phyloP scores from a whole-genome alignment of 2,797 vertebrate genomes.

The Bradypus variegatus region DNA sequence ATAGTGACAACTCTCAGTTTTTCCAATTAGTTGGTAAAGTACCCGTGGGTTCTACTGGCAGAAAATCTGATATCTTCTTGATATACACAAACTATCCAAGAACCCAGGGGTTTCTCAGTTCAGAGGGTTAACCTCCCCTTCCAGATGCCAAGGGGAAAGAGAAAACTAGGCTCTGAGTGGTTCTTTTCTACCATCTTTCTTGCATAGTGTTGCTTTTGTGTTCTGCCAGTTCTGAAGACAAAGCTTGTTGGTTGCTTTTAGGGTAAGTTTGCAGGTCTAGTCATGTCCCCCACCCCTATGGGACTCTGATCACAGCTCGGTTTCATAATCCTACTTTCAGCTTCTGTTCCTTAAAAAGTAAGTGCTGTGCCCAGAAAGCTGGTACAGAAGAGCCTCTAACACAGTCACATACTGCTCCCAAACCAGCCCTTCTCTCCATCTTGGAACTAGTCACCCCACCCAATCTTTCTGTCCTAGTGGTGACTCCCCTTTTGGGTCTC shows the following conservation, averaged over 20 bases:
- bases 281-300: not conserved
- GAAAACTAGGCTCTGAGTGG: not conserved
- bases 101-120: not conserved
- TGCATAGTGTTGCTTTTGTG: not conserved
- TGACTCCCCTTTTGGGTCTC: not conserved
- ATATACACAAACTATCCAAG: not conserved
- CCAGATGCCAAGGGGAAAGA: not conserved
- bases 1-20: not conserved
- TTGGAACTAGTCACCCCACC: not conserved
- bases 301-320: not conserved
- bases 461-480: not conserved
- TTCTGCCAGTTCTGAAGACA: not conserved
- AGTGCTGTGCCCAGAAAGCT: not conserved
- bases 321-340: not conserved
- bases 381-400: not conserved
- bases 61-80: not conserved
- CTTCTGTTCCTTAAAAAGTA: no score
- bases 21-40: not conserved
- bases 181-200: not conserved
- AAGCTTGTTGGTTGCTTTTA: not conserved
- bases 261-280: not conserved
- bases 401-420: not conserved
- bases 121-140: not conserved
- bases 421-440: not conserved
- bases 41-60: not conserved